Conservation (phyloP, 2,888 invertebrate genomes). For the Acleris emargana region DNA sequence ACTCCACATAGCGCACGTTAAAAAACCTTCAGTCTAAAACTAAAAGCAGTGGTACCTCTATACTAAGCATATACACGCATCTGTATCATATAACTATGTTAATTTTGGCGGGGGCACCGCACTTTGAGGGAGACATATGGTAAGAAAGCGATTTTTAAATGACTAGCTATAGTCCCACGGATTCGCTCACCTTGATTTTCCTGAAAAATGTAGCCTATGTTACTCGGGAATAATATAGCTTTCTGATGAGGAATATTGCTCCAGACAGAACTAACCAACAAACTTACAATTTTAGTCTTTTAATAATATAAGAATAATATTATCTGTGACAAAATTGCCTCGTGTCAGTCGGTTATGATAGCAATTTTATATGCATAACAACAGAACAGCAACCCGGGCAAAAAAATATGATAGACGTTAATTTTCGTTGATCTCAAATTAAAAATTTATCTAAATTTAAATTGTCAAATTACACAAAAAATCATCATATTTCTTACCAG, state of each 20-base stretch:
- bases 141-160: conserved; percentile 1
- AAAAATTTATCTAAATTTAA: too few species aligned
- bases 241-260: too few species aligned
- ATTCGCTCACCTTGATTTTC: neutral
- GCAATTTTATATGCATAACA: neutral
- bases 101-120: conserved; percentile 53
- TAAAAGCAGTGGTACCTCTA: conserved; percentile 53
- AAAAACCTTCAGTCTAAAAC: conserved; percentile 34
- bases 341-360: neutral
- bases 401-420: too few species aligned
- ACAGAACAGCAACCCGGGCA: too few species aligned
- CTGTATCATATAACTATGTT: conserved; percentile 53
- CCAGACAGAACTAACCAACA: too few species aligned
- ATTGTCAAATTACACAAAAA: too few species aligned
- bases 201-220: too few species aligned
- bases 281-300: too few species aligned
- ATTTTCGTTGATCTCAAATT: too few species aligned
- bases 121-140: conserved; percentile 1
- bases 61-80: conserved; percentile 33
- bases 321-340: neutral
- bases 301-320: too few species aligned
- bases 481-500: too few species aligned
- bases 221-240: too few species aligned
- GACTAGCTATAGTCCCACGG: neutral
- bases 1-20: conserved; percentile 9